phyloP scores from a whole-genome alignment of 2,888 invertebrate genomes.

The Amblyjoppa proteus region DNA sequence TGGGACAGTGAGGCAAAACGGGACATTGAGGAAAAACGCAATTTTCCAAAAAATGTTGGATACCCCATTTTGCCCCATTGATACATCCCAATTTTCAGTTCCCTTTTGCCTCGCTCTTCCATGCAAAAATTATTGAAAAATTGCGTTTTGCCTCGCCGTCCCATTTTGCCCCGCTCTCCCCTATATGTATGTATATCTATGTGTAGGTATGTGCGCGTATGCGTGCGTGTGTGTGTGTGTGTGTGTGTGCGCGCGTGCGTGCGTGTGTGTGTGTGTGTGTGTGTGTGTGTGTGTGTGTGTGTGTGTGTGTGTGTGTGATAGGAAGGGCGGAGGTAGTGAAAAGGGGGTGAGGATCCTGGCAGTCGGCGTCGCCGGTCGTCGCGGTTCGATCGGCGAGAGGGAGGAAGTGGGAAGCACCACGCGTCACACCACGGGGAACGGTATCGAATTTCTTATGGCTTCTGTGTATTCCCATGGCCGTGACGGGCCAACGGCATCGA shows the following conservation, averaged over 20 bases:
- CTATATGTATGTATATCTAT: background rate
- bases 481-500: slow-evolving; percentile 61
- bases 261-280: no score
- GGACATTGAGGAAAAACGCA: no score
- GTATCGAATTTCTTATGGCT: slow-evolving; percentile 85
- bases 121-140: no score
- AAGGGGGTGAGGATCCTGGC: slow-evolving; percentile 47
- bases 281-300: no score
- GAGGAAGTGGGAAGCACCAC: slow-evolving; percentile 85
- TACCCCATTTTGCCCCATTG: no score
- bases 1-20: no score
- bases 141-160: no score
- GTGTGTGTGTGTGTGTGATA: background rate
- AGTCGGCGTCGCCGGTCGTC: slow-evolving; percentile 57
- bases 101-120: no score
- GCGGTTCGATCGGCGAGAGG: slow-evolving; percentile 71
- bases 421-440: slow-evolving; percentile 78
- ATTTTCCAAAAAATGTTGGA: no score
- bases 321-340: slow-evolving; percentile 18
- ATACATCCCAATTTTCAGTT: no score
- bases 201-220: no score
- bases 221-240: background rate
- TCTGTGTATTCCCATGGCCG: slow-evolving; percentile 84
- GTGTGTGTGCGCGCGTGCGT: background rate
- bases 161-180: no score